Percentiles rank a stretch among this genome's conserved stretches.
These are phyloP conservation scores for Portevinia maculata DNA, from an alignment of 2,888 invertebrate species.

Conservation along the genomic window DNA sequence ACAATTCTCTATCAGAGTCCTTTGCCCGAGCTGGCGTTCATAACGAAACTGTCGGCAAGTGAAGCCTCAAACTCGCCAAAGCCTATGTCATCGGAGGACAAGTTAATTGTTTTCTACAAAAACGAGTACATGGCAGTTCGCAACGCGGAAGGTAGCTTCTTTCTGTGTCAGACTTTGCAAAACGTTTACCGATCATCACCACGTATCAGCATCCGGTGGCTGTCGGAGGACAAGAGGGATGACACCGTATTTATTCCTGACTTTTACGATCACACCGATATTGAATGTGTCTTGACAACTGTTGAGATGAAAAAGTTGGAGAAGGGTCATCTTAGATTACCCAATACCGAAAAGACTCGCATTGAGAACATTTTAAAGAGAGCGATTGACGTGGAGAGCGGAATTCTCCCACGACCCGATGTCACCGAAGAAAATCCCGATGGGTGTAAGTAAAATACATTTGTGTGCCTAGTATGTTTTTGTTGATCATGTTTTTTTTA, in stretches of 20 bases:
- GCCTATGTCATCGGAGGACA: constrained; percentile 86
- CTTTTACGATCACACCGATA: constrained; percentile 95
- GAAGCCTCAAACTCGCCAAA: constrained; percentile 85
- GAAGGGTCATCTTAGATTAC: constrained; percentile 88
- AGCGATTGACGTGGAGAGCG: constrained; percentile 91
- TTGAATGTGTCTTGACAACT: constrained; percentile 94
- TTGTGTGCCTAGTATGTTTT: background rate
- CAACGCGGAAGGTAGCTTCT: constrained; percentile 94
- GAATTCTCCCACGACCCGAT: constrained; percentile 85
- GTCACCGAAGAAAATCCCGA: constrained; percentile 93
- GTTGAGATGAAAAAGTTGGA: constrained; percentile 89
- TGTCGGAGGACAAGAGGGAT: constrained; percentile 86
- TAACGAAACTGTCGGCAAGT: constrained; percentile 88
- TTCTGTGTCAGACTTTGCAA: constrained; percentile 94
- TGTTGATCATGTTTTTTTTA: constrained; percentile 1
- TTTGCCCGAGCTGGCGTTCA: constrained; percentile 89
- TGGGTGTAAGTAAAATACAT: constrained; percentile 86
- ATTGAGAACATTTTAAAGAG: constrained; percentile 92
- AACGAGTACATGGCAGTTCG: constrained; percentile 96
- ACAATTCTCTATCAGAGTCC: constrained; percentile 92
- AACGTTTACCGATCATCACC: constrained; percentile 94
- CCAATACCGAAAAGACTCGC: constrained; percentile 89
- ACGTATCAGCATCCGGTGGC: constrained; percentile 95
- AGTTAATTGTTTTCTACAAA: constrained; percentile 93
- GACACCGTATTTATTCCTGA: constrained; percentile 91